Evolutionary conservation across 2,888 invertebrate genomes (phyloP).

Genomic region (Miltochrista miniata): DNA sequence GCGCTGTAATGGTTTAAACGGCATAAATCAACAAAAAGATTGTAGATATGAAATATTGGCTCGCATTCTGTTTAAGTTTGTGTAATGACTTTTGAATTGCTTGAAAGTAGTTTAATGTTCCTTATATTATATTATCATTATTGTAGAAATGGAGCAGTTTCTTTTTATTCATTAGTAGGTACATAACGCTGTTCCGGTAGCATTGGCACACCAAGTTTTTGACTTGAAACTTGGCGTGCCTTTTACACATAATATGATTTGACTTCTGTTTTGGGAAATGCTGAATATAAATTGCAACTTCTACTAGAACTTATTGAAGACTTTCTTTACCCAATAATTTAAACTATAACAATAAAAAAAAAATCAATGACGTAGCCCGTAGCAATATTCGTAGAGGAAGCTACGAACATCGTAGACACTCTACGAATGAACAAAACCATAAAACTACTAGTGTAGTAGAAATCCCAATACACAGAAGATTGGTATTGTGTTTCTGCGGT

Average conservation of each 20-base stretch:
- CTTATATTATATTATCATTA: background rate
- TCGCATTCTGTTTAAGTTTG: slow-evolving; percentile 9
- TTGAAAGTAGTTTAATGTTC: background rate
- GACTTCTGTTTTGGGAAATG: too few species aligned
- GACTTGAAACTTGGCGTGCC: too few species aligned
- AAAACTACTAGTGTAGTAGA: slow-evolving; percentile 16
- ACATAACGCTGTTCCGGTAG: too few species aligned
- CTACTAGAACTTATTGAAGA: too few species aligned
- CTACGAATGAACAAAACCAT: slow-evolving; percentile 20
- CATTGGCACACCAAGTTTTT: background rate
- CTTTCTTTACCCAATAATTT: too few species aligned
- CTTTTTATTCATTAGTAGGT: too few species aligned
- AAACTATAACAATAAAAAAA: too few species aligned
- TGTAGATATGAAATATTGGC: slow-evolving; percentile 16
- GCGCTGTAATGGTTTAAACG: slow-evolving; percentile 16
- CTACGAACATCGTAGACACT: slow-evolving; percentile 26
- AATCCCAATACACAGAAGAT: slow-evolving; percentile 21
- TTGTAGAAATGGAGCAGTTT: background rate
- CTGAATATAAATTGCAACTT: too few species aligned
- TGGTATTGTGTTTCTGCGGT: slow-evolving; percentile 70
- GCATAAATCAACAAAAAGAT: slow-evolving; percentile 17
- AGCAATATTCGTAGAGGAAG: slow-evolving; percentile 11
- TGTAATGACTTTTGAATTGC: slow-evolving; percentile 7
- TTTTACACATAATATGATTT: too few species aligned
- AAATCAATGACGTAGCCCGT: too few species aligned